These are phyloP conservation scores for Steinernema feltiae DNA, from an alignment of 1,140 invertebrate species.

Conservation along the genomic window DNA sequence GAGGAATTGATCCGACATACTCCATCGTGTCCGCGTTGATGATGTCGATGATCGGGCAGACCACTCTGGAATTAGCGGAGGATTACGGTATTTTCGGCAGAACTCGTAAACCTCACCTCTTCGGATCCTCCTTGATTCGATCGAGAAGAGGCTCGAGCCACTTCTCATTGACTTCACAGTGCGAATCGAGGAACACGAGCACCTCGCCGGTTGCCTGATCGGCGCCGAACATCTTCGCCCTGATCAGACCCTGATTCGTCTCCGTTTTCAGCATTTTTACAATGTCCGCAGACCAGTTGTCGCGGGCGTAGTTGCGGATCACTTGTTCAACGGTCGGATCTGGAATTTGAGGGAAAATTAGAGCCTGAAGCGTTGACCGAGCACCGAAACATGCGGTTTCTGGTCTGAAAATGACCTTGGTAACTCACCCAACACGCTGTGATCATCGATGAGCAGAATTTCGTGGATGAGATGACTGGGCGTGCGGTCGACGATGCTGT, in stretches of 20 bases:
- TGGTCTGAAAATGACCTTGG: neutral
- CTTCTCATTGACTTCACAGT: constrained; percentile 83
- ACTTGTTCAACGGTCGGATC: constrained; percentile 14
- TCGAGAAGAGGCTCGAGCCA: constrained; percentile 82
- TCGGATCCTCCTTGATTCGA: constrained; percentile 63
- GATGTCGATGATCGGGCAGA: constrained; percentile 90
- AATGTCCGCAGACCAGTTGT: constrained; percentile 62
- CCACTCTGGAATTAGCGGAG: constrained; percentile 61
- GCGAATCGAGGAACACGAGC: constrained; percentile 86
- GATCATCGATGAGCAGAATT: constrained; percentile 87
- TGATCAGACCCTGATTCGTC: constrained; percentile 78
- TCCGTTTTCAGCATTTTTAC: constrained; percentile 73
- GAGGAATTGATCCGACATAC: no score
- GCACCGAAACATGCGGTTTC: neutral
- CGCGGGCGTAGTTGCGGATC: constrained; percentile 66
- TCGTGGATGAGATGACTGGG: constrained; percentile 73
- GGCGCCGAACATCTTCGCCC: constrained; percentile 83
- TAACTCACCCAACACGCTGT: constrained; percentile 65
- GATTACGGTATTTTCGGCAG: neutral
- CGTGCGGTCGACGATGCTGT: constrained; percentile 78
- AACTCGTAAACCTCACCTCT: constrained; percentile 35
- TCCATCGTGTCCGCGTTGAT: constrained; percentile 85
- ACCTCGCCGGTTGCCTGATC: constrained; percentile 76
- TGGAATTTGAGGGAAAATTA: constrained; percentile 15
- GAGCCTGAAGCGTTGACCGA: no score